Evolutionary conservation across 2,113 vertebrate genomes (phyloP).

Genomic region (Ciconia maguari): DNA sequence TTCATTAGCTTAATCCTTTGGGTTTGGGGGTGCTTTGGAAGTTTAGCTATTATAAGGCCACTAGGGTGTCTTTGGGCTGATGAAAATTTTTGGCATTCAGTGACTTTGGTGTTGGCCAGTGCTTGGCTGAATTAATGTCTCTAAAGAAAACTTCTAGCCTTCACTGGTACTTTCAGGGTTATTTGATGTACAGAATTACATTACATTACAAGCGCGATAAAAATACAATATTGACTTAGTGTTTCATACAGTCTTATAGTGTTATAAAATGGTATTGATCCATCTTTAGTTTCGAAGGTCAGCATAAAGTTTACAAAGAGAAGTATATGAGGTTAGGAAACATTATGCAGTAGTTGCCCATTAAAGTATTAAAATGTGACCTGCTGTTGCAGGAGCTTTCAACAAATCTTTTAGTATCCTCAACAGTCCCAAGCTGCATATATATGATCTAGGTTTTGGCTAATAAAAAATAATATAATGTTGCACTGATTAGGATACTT

Average conservation of each 20-base stretch:
- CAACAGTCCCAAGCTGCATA: not conserved
- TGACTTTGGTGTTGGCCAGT: not conserved
- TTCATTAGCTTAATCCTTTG: not conserved
- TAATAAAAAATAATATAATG: conserved; percentile 1
- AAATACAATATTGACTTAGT: conserved; percentile 53
- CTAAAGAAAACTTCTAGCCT: not conserved
- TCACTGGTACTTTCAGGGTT: not conserved
- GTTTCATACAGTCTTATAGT: conserved; percentile 46
- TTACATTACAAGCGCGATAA: conserved; percentile 12
- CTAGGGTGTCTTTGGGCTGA: not conserved
- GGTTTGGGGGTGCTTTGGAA: not conserved
- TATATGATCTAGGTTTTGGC: not conserved
- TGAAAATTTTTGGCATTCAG: not conserved
- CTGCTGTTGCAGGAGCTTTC: not conserved
- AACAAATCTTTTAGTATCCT: not conserved
- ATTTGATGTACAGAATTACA: conserved; percentile 3
- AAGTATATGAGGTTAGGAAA: not conserved
- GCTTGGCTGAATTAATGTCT: not conserved
- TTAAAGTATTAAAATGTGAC: conserved; percentile 34
- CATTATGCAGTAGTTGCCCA: not conserved
- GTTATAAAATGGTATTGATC: conserved; percentile 64
- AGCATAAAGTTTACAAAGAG: conserved; percentile 35
- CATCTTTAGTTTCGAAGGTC: conserved; percentile 40
- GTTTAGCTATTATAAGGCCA: not conserved
- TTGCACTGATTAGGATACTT: not conserved